Base-by-base conservation (phyloP, 2,113 vertebrate species). In the Nannobrachium achirus region DNA sequence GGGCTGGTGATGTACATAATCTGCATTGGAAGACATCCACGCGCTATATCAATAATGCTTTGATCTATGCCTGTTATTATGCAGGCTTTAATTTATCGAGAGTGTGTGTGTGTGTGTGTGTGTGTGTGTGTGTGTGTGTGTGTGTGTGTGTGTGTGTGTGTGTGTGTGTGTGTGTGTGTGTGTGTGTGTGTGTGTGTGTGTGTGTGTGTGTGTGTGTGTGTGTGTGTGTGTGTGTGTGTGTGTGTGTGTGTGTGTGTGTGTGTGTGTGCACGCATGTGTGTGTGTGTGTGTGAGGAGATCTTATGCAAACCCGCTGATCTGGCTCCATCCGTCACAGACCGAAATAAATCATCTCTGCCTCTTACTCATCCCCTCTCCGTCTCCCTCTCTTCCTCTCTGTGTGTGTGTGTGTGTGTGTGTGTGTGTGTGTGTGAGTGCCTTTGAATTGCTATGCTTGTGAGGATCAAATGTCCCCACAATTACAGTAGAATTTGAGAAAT, bases 291-390 rank as follows among this genome's bases (percentile, higher is more conserved):
- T 13, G 42, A 25, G 38, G 11, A 4, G n/a, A 56, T 45, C 11
- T 3, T 68, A 50, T 64, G 71, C 51, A 60, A 63, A 64, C 38
- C 53, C 19, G 44, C 63, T 70, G 41, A 15, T 4, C 5, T 8
- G 13, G 53, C 14, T 33, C 40, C 2, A 20, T 56, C 66, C 56
- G n/a, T 10, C 18, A 13, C 16, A 60, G 55, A 58, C 51, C 15
- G 60, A 74, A 78, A 51, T 63, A 63, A 63, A 63, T 63, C 57
- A 20, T 15, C 51, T 42, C 8, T 13, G 2, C 7, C 59, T 76
- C 64, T 13, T 33, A 33, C 60, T 11, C 57, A 10, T 63, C 48
- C 51, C 63, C 3, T 1, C 61, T 42, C 19, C 42, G 70, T 40
- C 56, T 50, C 59, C 13, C 41, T 39, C 56, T 52, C 2, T 52